phyloP scores from a whole-genome alignment of 2,888 invertebrate genomes.

The Nephrocerus scutellatus region DNA sequence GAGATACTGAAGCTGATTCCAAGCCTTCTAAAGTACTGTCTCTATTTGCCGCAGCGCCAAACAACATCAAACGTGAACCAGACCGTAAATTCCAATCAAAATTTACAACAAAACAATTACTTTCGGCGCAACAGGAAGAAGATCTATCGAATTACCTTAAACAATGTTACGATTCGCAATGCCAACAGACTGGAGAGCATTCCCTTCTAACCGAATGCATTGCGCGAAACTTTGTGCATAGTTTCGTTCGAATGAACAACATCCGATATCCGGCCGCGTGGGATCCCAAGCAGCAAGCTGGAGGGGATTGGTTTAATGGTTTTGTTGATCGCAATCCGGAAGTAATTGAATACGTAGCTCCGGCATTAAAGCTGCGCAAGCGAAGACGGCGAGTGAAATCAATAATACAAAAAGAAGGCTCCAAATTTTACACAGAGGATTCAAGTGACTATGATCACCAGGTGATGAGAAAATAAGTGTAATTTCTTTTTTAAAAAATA shows the following conservation, averaged over 20 bases:
- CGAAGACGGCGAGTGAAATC: slow-evolving; percentile 3
- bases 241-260: slow-evolving; percentile 11
- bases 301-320: slow-evolving; percentile 9
- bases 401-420: too few relatives aligned
- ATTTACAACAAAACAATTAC: slow-evolving; percentile 10
- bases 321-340: slow-evolving; percentile 12
- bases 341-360: slow-evolving; percentile 7
- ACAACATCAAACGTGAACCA: background rate
- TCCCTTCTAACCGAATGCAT: slow-evolving; percentile 7
- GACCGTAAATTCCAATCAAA: slow-evolving; percentile 13
- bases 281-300: slow-evolving; percentile 12
- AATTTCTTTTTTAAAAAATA: too few relatives aligned
- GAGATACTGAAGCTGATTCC: background rate
- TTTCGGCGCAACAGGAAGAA: slow-evolving; percentile 10
- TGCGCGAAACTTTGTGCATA: slow-evolving; percentile 10
- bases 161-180: slow-evolving; percentile 11
- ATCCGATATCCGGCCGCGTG: slow-evolving; percentile 8
- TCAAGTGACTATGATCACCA: too few relatives aligned
- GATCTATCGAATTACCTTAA: slow-evolving; percentile 8
- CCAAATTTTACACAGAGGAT: too few relatives aligned
- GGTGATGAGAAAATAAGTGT: too few relatives aligned
- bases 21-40: too few relatives aligned
- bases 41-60: too few relatives aligned
- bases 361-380: slow-evolving; percentile 1
- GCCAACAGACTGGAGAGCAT: slow-evolving; percentile 2